Evolutionary conservation across 2,113 vertebrate species (phyloP), one percentile per base, ranked within the genome.

Genomic region (Ursus arctos): DNA sequence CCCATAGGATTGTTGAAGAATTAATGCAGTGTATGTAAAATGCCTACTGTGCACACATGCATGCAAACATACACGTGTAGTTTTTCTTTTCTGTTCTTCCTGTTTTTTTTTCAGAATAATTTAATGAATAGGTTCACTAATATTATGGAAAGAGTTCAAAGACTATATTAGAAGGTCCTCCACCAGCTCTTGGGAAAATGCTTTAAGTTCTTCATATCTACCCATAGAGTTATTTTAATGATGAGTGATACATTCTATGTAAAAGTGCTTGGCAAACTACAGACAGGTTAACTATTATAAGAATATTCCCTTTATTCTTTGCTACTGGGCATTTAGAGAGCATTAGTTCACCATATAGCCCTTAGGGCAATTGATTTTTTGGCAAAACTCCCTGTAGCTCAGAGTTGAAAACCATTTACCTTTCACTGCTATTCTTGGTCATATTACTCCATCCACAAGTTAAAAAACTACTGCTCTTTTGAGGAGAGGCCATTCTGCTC

Each of bases 31-130:
- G 11, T 86, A 36, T 95, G 12, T 87, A 69, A 87, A 92, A 26
- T 87, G 21, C 53, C 26, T 86, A 12, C 3, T 16, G 13, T 92
- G 53, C 2, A 57, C 81, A 92, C 14, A 7, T 72, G 4, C 21
- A 49, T 77, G 43, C 43, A 77, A 49, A 43, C 1, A 15, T 6
- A 33, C 10, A 47, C n/a, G 24, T 0, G 0, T 63, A 21, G 15
- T 81, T 88, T 90, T 95, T 88, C 19, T 80, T 87, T 89, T 49
- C 43, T 85, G 8, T 81, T 93, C 15, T 88, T 97, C 21, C n/a
- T 80, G 4, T 71, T 15, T 94, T 90, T 89, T 87, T 89, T 87
- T 87, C 80, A 33, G 92, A 87, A 55, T 94, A 90, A 88, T 82
- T 88, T 92, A 82, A 15, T 84, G 89, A 91, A 33, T 94, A n/a